phyloP scores from a whole-genome alignment of 2,113 vertebrate genomes.

The Plestiodon gilberti region DNA sequence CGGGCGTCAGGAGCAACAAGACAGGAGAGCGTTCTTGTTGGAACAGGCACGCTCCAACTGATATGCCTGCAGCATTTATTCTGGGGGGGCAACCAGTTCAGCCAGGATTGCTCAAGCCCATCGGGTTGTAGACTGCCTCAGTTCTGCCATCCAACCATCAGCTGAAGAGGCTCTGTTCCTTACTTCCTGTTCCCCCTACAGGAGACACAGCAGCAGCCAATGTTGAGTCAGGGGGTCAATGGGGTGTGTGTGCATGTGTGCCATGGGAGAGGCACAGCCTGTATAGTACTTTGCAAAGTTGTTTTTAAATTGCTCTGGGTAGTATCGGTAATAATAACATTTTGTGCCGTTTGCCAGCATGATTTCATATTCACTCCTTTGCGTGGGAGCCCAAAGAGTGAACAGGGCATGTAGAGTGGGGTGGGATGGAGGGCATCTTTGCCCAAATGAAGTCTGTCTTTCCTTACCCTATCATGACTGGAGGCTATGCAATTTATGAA shows the following conservation, averaged over 20 bases:
- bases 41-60: conserved; percentile 9
- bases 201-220: no score
- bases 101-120: conserved; percentile 21
- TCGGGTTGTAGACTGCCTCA: not conserved
- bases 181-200: not conserved
- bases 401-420: not conserved
- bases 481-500: not conserved
- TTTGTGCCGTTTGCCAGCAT: not conserved
- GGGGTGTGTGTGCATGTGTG: not conserved
- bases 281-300: not conserved
- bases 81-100: not conserved
- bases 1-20: not conserved
- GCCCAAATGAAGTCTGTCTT: not conserved
- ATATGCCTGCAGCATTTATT: conserved; percentile 29
- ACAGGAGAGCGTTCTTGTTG: conserved; percentile 22
- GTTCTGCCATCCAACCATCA: no score
- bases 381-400: not conserved
- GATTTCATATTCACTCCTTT: not conserved
- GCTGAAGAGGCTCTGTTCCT: not conserved
- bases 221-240: not conserved
- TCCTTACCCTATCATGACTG: not conserved
- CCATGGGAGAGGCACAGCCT: not conserved
- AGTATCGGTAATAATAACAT: not conserved
- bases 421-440: not conserved
- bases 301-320: not conserved